These are phyloP conservation scores for Cephalotes varians DNA, from an alignment of 2,888 invertebrate species.

Conservation along the genomic window DNA sequence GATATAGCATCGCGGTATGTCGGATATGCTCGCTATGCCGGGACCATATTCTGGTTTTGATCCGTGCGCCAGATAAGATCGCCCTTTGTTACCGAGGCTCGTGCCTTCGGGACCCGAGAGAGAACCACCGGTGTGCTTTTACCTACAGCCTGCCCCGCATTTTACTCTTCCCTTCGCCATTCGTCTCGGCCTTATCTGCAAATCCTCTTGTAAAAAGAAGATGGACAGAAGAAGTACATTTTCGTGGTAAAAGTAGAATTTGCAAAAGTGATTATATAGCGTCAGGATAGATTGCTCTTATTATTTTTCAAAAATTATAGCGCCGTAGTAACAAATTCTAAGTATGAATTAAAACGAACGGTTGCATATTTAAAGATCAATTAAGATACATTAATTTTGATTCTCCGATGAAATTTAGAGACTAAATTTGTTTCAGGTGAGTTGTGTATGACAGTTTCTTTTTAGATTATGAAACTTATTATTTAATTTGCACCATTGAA, in stretches of 20 bases:
- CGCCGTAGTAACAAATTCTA: neutral
- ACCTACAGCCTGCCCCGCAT: constrained; percentile 55
- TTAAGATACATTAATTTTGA: neutral
- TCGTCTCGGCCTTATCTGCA: constrained; percentile 55
- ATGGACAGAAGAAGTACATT: neutral
- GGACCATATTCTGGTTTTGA: constrained; percentile 85
- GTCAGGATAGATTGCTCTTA: neutral
- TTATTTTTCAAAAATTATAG: neutral
- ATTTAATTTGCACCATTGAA: neutral
- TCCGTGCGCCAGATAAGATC: constrained; percentile 84
- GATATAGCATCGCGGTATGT: constrained; percentile 79
- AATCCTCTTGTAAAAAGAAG: constrained; percentile 9
- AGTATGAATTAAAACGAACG: neutral
- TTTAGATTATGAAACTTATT: neutral
- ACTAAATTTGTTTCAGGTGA: neutral
- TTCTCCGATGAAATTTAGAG: neutral
- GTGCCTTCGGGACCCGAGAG: constrained; percentile 81
- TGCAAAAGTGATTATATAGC: neutral
- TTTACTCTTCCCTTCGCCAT: constrained; percentile 70
- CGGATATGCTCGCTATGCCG: constrained; percentile 84
- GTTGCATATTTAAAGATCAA: neutral
- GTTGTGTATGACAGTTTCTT: neutral
- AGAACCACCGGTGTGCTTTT: constrained; percentile 41
- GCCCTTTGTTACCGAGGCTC: constrained; percentile 84
- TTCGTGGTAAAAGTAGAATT: constrained; percentile 2